These are phyloP conservation scores for Microcebus griseorufus DNA, from an alignment of 2,113 vertebrate species.

Conservation along the genomic window DNA sequence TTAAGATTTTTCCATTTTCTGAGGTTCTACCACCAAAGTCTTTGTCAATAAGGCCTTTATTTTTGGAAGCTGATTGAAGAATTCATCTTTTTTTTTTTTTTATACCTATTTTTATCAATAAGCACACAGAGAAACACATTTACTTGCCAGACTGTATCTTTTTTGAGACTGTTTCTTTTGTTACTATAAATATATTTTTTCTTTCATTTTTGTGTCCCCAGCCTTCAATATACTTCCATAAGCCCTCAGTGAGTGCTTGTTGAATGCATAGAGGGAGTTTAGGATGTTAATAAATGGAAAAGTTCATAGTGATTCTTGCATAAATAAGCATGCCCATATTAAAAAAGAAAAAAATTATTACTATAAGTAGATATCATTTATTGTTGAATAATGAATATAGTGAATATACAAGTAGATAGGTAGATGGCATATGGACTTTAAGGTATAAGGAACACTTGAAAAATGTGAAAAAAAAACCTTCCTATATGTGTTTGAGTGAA, in stretches of 20 bases:
- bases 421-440: not conserved
- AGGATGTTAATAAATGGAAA: not conserved
- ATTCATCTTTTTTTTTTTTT: not conserved
- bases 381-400: not conserved
- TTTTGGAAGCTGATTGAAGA: not conserved
- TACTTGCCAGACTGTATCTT: not conserved
- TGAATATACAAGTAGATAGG: not conserved
- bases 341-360: not conserved
- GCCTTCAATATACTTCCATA: not conserved
- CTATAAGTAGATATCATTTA: not conserved
- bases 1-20: not conserved
- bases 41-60: not conserved
- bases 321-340: not conserved
- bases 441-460: not conserved
- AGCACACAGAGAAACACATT: not conserved
- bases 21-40: not conserved
- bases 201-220: not conserved
- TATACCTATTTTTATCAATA: not conserved
- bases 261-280: not conserved
- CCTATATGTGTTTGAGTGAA: not conserved
- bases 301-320: not conserved
- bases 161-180: not conserved
- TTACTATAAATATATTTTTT: not conserved
- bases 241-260: not conserved
- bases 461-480: not conserved